Conservation (phyloP, 1,140 invertebrate species). For the Trinorchestia longiramus region DNA sequence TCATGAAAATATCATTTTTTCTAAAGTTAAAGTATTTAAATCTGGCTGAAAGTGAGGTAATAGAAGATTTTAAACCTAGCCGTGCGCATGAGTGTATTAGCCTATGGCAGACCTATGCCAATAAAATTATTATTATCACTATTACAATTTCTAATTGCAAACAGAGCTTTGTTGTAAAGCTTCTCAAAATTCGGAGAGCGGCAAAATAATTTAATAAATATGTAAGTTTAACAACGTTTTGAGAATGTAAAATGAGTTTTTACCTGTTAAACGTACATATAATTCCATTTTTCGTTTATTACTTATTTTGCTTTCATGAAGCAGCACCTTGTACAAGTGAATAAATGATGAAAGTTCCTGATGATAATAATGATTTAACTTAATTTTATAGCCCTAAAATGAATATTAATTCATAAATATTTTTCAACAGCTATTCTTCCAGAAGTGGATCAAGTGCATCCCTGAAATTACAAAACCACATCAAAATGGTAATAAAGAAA, state of each 20-base stretch:
- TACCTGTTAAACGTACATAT: too few relatives aligned
- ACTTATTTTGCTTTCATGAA: too few relatives aligned
- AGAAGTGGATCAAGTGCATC: too few relatives aligned
- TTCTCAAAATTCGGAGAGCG: too few relatives aligned
- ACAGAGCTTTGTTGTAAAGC: too few relatives aligned
- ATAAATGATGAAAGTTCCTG: too few relatives aligned
- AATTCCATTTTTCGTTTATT: too few relatives aligned
- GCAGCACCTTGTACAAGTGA: too few relatives aligned
- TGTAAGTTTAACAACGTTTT: too few relatives aligned
- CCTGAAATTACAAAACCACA: not conserved
- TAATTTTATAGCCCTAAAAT: not conserved
- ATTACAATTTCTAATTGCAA: not conserved
- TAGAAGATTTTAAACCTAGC: not conserved
- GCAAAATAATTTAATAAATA: too few relatives aligned
- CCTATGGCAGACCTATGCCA: not conserved
- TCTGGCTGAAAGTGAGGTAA: not conserved
- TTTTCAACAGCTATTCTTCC: too few relatives aligned
- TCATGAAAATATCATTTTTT: not conserved
- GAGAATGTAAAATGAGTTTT: too few relatives aligned
- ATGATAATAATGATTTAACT: not conserved
- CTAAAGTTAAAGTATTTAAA: not conserved
- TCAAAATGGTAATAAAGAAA: not conserved
- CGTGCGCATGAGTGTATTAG: not conserved
- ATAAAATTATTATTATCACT: not conserved
- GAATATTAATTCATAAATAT: not conserved